A percentile compares a stretch with the other conserved stretches of the same genome.
These are phyloP conservation scores for Zingel zingel DNA, from an alignment of 2,113 vertebrate species.

Conservation along the genomic window DNA sequence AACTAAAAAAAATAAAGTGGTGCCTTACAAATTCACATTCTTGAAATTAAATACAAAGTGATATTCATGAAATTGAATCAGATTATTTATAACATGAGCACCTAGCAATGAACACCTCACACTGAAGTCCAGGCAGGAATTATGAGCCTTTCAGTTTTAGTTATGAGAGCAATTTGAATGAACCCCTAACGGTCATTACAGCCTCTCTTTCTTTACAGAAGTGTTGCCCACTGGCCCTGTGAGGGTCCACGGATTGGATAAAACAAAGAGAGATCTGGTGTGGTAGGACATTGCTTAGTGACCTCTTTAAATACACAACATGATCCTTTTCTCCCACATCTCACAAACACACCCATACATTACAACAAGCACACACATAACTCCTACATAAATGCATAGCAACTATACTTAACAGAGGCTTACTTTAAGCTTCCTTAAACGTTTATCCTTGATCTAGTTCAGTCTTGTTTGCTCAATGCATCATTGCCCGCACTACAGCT, in stretches of 20 bases:
- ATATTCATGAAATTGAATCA: not conserved
- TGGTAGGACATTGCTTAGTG: slow-evolving; percentile 20
- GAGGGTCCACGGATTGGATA: not conserved
- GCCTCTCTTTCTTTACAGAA: not conserved
- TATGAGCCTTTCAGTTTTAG: not conserved
- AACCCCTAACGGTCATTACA: not conserved
- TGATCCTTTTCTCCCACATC: not conserved
- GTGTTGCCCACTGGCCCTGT: not conserved
- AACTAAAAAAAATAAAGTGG: not conserved
- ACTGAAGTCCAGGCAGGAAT: not conserved
- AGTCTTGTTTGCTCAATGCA: slow-evolving; percentile 11
- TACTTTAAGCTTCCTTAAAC: not conserved
- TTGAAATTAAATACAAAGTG: not conserved
- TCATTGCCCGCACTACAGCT: not conserved
- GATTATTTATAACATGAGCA: not conserved
- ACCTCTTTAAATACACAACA: slow-evolving; percentile 30
- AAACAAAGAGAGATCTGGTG: slow-evolving; percentile 55
- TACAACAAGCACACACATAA: not conserved
- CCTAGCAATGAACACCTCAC: not conserved
- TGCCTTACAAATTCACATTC: not conserved
- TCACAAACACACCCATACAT: not conserved
- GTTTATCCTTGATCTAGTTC: slow-evolving; percentile 19
- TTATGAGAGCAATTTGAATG: not conserved
- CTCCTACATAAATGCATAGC: not conserved
- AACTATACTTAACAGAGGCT: not conserved